Evolutionary conservation across 2,888 invertebrate genomes (phyloP).

Genomic region (Clivina fossor): DNA sequence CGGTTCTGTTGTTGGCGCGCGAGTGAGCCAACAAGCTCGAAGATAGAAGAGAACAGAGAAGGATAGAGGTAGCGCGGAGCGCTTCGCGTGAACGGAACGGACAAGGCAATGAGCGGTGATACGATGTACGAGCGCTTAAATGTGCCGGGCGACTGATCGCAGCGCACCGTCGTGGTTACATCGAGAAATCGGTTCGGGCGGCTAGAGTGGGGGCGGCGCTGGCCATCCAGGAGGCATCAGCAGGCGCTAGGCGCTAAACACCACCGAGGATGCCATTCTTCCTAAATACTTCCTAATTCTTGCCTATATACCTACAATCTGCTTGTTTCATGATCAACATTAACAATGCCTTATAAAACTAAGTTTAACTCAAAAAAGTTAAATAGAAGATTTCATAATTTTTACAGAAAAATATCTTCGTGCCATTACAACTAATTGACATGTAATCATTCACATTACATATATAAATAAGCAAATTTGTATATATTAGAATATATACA

Average conservation of each 20-base stretch:
- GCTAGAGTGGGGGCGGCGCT: constrained; percentile 32
- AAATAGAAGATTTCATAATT: too few relatives aligned
- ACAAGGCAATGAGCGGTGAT: constrained; percentile 32
- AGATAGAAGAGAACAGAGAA: background rate
- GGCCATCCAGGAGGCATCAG: too few relatives aligned
- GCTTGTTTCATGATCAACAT: constrained; percentile 12
- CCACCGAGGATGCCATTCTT: too few relatives aligned
- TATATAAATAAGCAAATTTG: too few relatives aligned
- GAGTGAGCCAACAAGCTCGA: background rate
- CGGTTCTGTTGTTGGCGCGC: background rate
- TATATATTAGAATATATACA: too few relatives aligned
- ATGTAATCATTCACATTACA: too few relatives aligned
- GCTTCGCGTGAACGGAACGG: constrained; percentile 26
- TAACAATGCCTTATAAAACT: background rate
- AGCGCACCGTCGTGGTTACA: constrained; percentile 30
- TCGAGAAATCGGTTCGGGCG: too few relatives aligned
- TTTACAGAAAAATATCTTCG: too few relatives aligned
- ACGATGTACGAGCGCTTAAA: constrained; percentile 30
- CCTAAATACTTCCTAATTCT: constrained; percentile 33
- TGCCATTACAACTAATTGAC: too few relatives aligned
- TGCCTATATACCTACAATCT: constrained; percentile 10
- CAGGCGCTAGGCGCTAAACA: too few relatives aligned
- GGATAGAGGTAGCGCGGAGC: too few relatives aligned
- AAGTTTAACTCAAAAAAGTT: too few relatives aligned
- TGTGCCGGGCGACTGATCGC: constrained; percentile 31